phyloP scores from a whole-genome alignment of 2,888 invertebrate genomes.

The Ellobium chinense region DNA sequence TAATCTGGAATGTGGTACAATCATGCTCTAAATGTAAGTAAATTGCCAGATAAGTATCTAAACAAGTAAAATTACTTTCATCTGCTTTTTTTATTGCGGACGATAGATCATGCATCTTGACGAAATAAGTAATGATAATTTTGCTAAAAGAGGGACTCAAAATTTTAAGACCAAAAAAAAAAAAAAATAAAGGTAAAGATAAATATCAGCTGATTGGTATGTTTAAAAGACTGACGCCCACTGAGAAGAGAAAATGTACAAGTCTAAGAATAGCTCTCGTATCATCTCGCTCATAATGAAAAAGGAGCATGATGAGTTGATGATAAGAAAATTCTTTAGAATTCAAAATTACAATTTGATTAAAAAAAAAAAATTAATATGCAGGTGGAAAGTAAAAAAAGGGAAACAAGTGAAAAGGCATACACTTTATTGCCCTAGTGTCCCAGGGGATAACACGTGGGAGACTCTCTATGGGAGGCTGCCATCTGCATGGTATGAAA shows the following conservation, averaged over 20 bases:
- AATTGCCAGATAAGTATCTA: not conserved
- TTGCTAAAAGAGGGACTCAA: too few relatives aligned
- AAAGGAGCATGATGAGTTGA: too few relatives aligned
- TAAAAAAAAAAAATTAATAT: conserved; percentile 28
- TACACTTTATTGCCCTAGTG: conserved; percentile 30
- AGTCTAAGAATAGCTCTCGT: too few relatives aligned
- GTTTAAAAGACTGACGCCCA: too few relatives aligned
- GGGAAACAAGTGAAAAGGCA: conserved; percentile 45
- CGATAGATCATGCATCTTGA: too few relatives aligned
- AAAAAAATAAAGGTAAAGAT: too few relatives aligned
- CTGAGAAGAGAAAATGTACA: too few relatives aligned
- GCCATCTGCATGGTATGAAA: conserved; percentile 42
- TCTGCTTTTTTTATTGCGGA: too few relatives aligned
- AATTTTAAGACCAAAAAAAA: too few relatives aligned
- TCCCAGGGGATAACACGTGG: conserved; percentile 3
- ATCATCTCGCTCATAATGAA: too few relatives aligned
- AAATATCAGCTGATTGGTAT: too few relatives aligned
- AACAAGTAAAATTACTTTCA: not conserved
- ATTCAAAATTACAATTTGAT: conserved; percentile 24
- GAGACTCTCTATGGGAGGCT: conserved; percentile 4
- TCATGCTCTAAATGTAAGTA: not conserved
- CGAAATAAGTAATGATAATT: too few relatives aligned
- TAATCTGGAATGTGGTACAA: not conserved
- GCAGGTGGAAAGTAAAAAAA: conserved; percentile 41
- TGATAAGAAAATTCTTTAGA: not conserved